Percentiles rank a stretch among this genome's conserved stretches.
Evolutionary conservation across 2,113 vertebrate genomes (phyloP).

Genomic region (Bujurquina vittata): DNA sequence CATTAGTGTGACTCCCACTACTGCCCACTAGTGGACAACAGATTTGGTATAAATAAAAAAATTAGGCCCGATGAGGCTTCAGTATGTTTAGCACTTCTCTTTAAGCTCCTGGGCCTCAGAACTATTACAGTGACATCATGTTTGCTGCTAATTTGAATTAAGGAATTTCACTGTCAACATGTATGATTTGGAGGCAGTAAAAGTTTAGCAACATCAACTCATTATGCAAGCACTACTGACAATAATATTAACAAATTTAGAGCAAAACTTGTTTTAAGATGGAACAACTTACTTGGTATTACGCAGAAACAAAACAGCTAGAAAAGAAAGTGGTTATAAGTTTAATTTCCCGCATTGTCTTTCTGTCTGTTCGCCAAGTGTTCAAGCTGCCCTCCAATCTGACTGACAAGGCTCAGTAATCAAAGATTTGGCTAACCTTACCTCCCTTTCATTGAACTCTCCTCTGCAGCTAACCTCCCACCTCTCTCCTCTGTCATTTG

Average conservation of each 20-base stretch:
- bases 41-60: neutral
- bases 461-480: conserved; percentile 23
- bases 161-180: neutral
- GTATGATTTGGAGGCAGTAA: too few species aligned
- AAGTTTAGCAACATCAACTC: too few species aligned
- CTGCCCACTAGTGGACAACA: conserved; percentile 62
- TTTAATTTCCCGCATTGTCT: neutral
- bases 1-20: neutral
- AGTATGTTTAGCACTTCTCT: neutral
- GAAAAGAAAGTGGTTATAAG: fast-evolving
- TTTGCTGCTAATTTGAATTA: neutral
- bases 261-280: fast-evolving
- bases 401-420: conserved; percentile 79
- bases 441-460: conserved; percentile 57
- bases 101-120: neutral
- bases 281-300: neutral
- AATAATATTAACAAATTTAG: neutral
- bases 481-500: conserved; percentile 6
- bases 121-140: neutral
- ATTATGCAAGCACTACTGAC: neutral
- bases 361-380: neutral
- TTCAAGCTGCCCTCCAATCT: conserved; percentile 49
- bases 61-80: neutral
- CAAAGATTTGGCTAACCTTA: conserved; percentile 78
- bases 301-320: fast-evolving